Evolutionary conservation across 1,140 invertebrate species (phyloP).

Genomic region (Zaprionus kolodkinae): DNA sequence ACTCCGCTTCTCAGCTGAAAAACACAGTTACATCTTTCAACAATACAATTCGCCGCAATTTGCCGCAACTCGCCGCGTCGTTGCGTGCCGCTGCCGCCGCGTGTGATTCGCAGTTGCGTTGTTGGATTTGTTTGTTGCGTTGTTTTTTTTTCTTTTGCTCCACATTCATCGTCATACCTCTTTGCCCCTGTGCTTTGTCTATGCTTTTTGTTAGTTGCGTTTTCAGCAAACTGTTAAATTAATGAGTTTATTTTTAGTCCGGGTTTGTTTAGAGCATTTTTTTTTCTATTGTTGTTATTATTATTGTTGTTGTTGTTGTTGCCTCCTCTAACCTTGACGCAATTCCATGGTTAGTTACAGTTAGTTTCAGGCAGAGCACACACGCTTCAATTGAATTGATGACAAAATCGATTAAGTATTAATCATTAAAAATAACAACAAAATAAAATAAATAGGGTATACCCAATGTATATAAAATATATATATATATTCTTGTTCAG

Average conservation of each 20-base stretch:
- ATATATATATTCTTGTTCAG: too few species aligned
- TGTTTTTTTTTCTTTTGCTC: background rate
- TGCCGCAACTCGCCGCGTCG: background rate
- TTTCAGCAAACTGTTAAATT: slow-evolving; percentile 67
- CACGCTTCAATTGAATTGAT: background rate
- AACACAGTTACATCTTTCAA: slow-evolving; percentile 21
- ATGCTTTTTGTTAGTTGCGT: slow-evolving; percentile 57
- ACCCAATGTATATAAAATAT: too few species aligned
- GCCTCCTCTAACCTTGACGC: slow-evolving; percentile 64
- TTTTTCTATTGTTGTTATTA: slow-evolving; percentile 21
- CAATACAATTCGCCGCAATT: slow-evolving; percentile 14
- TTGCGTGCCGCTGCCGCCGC: slow-evolving; percentile 41
- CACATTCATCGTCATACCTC: background rate
- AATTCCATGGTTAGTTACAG: slow-evolving; percentile 61
- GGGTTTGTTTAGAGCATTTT: slow-evolving; percentile 46
- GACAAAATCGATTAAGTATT: background rate
- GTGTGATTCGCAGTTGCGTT: background rate
- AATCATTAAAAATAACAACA: too few species aligned
- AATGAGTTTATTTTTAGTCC: slow-evolving; percentile 60
- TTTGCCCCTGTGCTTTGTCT: background rate
- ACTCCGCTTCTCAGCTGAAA: background rate
- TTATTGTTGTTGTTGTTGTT: slow-evolving; percentile 27
- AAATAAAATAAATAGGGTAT: too few species aligned
- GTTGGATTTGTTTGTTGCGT: slow-evolving; percentile 25
- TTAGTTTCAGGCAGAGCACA: slow-evolving; percentile 4